These are phyloP conservation scores for Cosmorhoe ocellata DNA, from an alignment of 2,888 invertebrate genomes.

Conservation along the genomic window DNA sequence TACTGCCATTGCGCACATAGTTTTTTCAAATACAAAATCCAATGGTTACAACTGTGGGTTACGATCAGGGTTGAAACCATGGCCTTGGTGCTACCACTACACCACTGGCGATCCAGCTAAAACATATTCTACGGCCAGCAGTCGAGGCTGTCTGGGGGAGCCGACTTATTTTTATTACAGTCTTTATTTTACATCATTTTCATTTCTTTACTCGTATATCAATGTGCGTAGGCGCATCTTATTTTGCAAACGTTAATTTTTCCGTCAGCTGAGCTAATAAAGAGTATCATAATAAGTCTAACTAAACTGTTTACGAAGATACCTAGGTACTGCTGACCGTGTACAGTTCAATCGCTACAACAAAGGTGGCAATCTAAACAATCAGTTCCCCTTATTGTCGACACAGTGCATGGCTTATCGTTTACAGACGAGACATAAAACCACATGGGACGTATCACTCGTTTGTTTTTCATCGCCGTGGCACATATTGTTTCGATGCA, in stretches of 20 bases:
- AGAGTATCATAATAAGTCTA: conserved; percentile 23
- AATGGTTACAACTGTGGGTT: no score
- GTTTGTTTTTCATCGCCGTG: conserved; percentile 48
- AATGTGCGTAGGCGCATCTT: background rate
- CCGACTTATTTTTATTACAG: no score
- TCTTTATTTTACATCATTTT: no score
- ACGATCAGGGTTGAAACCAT: no score
- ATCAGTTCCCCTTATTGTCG: conserved; percentile 38
- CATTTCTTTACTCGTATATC: no score
- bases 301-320: conserved; percentile 34
- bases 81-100: no score
- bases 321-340: conserved; percentile 28
- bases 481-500: conserved; percentile 53
- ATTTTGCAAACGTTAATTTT: background rate
- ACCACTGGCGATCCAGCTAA: no score
- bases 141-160: no score
- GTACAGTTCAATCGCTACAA: conserved; percentile 32
- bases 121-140: no score
- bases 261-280: conserved; percentile 18
- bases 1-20: no score
- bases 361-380: conserved; percentile 37
- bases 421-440: conserved; percentile 49
- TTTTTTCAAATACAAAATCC: no score
- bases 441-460: conserved; percentile 52
- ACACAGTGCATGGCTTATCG: conserved; percentile 32